Conservation (phyloP, 2,888 invertebrate genomes). For the Aleiodes testaceus region DNA sequence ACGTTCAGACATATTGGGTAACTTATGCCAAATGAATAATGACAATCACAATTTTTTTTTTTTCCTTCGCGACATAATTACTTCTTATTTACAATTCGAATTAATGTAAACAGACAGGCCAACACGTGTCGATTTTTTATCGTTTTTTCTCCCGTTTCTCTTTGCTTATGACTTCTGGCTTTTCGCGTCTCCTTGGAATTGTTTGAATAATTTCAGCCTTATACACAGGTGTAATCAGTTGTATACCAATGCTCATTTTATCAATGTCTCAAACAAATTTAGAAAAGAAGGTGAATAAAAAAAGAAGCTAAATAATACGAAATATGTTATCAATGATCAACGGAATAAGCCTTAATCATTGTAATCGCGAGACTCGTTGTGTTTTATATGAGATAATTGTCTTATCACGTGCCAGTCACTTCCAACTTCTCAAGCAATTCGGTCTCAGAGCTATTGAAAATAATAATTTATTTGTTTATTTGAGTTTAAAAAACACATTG, state of each 20-base stretch:
- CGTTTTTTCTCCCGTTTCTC: background rate
- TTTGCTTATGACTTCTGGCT: background rate
- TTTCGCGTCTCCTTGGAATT: slow-evolving; percentile 13
- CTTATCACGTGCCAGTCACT: slow-evolving; percentile 34
- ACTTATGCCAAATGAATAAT: slow-evolving; percentile 6
- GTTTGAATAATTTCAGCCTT: slow-evolving; percentile 12
- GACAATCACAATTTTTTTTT: slow-evolving; percentile 64
- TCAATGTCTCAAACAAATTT: background rate
- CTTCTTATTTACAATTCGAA: background rate
- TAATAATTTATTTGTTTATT: too few species aligned
- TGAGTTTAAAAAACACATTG: too few species aligned
- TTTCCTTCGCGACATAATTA: slow-evolving; percentile 67
- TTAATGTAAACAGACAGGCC: slow-evolving; percentile 3
- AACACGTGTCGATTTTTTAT: slow-evolving; percentile 12
- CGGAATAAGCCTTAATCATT: slow-evolving; percentile 52
- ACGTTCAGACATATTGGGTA: background rate
- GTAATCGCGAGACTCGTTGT: slow-evolving; percentile 57
- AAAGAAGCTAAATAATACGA: slow-evolving; percentile 41
- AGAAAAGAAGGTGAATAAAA: too few species aligned
- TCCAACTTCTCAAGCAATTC: slow-evolving; percentile 2
- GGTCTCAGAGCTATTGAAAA: background rate
- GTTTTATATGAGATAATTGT: slow-evolving; percentile 29
- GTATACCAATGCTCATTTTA: background rate
- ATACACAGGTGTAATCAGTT: background rate
- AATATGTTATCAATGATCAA: slow-evolving; percentile 55